Evolutionary conservation across 2,888 invertebrate species (phyloP).

Genomic region (Tuberolachnus salignus): DNA sequence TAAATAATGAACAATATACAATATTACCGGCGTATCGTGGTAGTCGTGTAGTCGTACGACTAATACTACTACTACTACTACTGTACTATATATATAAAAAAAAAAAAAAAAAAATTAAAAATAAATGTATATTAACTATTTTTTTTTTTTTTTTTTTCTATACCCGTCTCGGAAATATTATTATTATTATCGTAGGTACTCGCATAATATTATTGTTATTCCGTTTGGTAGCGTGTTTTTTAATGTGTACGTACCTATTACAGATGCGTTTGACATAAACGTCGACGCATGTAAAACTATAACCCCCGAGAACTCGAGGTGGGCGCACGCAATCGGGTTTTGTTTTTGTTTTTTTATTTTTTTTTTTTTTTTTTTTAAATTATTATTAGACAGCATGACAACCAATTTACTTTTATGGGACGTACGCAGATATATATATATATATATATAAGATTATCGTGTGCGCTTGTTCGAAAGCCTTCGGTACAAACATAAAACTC

Average conservation of each 20-base stretch:
- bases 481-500: slow-evolving; percentile 51
- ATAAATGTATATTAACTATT: too few species aligned
- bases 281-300: slow-evolving; percentile 47
- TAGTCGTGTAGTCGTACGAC: too few species aligned
- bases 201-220: too few species aligned
- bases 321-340: slow-evolving; percentile 50
- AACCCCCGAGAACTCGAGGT: slow-evolving; percentile 44
- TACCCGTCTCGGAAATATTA: too few species aligned
- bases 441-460: slow-evolving; percentile 45
- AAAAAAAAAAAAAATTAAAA: too few species aligned
- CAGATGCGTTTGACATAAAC: slow-evolving; percentile 47
- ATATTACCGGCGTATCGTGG: neutral
- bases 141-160: too few species aligned
- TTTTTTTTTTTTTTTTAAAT: too few species aligned
- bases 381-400: slow-evolving; percentile 52
- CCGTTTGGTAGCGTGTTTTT: neutral
- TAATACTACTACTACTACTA: too few species aligned
- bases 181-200: too few species aligned
- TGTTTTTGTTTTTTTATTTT: too few species aligned
- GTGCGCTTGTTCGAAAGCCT: slow-evolving; percentile 42
- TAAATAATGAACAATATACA: slow-evolving; percentile 13
- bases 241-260: slow-evolving; percentile 21
- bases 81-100: too few species aligned
- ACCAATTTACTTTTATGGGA: slow-evolving; percentile 56
- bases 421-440: too few species aligned